Base-by-base conservation (phyloP, 2,797 vertebrate species). In the Odontamblyopus rebecca region DNA sequence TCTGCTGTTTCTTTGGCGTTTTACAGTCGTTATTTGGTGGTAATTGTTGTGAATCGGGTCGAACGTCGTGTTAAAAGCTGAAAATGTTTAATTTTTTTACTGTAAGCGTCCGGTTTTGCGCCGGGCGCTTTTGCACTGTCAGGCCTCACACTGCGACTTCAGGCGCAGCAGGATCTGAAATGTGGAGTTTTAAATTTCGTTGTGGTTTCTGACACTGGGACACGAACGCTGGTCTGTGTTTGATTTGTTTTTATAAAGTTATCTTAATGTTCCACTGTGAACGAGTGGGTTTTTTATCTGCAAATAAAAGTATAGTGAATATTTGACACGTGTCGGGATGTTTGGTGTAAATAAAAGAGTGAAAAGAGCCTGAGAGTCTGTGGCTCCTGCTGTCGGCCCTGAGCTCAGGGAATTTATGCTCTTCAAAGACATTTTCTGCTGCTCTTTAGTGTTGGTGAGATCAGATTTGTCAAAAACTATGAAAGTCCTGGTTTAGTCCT, bases 241-340 rank as follows among this genome's bases (percentile, higher is more conserved):
- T 30, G 41, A 19, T 71, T 82, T 59, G 27, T 59, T 57, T 57
- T 26, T 75, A 79, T 84, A 86, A 81, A 84, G 54, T 67, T 81
- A 53, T 83, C 71, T 76, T 82, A 77, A 71, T 71, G 71, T 71
- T 69, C 59, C 67, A 61, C n/a, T 18, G 61, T 69, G n/a, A 1
- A 19, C 59, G 53, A 75, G 62, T 16, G 13, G 9, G 57, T 11
- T 69, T 59, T 73, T 53, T 35, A 72, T 72, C 69, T 23, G n/a
- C 15, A 19, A 60, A 38, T 27, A 11, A 68, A 68, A 57, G 19
- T 12, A 56, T 44, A 26, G 44, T 27, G 18, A 30, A 29, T 29
- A 66, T 27, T 66, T 66, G 32, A 63, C 23, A n/a, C 3, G 16
- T 8, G 16, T n/a, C 32, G 6, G 7, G 35, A 35, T 35, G 35